These are phyloP conservation scores for Ceraclea dissimilis DNA, from an alignment of 2,888 invertebrate species.

Conservation along the genomic window DNA sequence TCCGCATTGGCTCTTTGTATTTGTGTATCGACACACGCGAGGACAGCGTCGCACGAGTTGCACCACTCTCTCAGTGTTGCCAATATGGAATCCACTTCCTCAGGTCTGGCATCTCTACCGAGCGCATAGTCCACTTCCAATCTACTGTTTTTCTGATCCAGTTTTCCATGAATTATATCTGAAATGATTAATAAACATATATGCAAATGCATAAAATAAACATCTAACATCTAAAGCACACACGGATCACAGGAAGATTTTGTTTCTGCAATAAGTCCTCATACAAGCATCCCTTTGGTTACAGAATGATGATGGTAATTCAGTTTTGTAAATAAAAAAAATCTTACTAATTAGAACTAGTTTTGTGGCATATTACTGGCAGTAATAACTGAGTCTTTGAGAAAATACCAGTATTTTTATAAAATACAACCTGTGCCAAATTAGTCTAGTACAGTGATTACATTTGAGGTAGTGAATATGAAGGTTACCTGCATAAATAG, in stretches of 20 bases:
- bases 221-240: background rate
- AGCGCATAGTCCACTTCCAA: conserved; percentile 92
- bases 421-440: no score
- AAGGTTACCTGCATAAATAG: conserved; percentile 80
- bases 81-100: conserved; percentile 74
- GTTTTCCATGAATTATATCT: conserved; percentile 92
- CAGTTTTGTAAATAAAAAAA: no score
- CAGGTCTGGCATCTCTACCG: conserved; percentile 83
- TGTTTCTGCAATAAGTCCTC: background rate
- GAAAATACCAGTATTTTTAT: no score
- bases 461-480: conserved; percentile 50
- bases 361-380: no score
- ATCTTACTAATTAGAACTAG: no score
- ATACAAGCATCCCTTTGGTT: no score
- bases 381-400: no score
- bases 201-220: conserved; percentile 5
- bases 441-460: no score
- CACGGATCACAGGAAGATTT: no score
- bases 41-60: conserved; percentile 79
- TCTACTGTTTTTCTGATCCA: conserved; percentile 91
- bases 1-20: conserved; percentile 79
- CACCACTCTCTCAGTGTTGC: conserved; percentile 84
- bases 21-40: conserved; percentile 83
- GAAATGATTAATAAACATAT: conserved; percentile 28
- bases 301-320: no score